Percentiles rank a stretch among this genome's conserved stretches.
Evolutionary conservation across 2,888 invertebrate genomes (phyloP).

Genomic region (Drosophila formosana): DNA sequence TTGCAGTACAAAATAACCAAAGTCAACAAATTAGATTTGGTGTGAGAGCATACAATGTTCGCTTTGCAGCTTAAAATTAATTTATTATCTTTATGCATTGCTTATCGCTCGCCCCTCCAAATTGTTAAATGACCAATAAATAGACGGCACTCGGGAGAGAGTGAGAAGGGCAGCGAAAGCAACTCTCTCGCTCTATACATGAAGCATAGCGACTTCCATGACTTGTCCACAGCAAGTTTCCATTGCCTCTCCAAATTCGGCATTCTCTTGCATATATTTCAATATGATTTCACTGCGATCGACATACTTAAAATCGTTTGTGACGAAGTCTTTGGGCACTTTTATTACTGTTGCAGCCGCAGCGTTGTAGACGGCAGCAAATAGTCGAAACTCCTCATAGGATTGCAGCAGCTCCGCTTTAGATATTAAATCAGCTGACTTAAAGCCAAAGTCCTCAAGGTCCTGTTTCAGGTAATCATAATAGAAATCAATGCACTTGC

Average conservation of each 20-base stretch:
- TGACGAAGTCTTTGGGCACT: conserved; percentile 68
- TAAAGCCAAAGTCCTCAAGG: conserved; percentile 71
- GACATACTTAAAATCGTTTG: conserved; percentile 71
- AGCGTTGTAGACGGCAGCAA: conserved; percentile 72
- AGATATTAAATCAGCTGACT: conserved; percentile 45
- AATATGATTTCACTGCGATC: conserved; percentile 52
- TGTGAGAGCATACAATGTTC: conserved; percentile 3
- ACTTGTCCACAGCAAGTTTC: conserved; percentile 54
- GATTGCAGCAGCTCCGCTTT: conserved; percentile 64
- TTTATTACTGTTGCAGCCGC: conserved; percentile 68
- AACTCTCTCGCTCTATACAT: conserved; percentile 11
- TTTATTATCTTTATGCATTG: conserved; percentile 9
- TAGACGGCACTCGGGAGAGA: not conserved
- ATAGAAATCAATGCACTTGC: conserved; percentile 67
- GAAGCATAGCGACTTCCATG: conserved; percentile 48
- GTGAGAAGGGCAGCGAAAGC: not conserved
- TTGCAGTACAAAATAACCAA: no score
- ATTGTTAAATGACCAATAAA: not conserved
- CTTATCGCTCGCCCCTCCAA: conserved; percentile 21
- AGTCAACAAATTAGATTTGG: no score
- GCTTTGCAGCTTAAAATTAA: not conserved
- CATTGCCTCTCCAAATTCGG: conserved; percentile 49
- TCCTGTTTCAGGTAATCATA: conserved; percentile 70
- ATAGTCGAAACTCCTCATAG: conserved; percentile 73
- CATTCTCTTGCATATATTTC: conserved; percentile 53